A percentile compares a stretch with the other conserved stretches of the same genome.
Evolutionary conservation across 2,797 vertebrate species (phyloP).

Genomic region (Poeciliopsis gracilis): DNA sequence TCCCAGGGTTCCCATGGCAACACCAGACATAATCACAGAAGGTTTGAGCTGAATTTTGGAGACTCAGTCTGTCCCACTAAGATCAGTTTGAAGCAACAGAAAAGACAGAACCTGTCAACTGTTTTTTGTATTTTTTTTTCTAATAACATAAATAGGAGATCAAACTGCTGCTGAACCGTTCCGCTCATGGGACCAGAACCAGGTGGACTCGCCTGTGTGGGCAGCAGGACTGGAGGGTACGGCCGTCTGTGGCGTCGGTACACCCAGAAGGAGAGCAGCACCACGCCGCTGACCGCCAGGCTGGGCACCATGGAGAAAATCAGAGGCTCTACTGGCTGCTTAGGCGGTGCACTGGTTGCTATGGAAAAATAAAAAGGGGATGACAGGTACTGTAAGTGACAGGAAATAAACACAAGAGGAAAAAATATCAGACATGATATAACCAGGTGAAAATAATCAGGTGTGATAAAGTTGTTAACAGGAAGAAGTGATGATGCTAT

Average conservation of each 20-base stretch:
- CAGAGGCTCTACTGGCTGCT: constrained; percentile 84
- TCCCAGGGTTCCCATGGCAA: neutral
- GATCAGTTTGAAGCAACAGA: neutral
- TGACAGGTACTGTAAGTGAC: neutral
- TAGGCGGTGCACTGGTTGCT: constrained; percentile 90
- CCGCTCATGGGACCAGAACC: neutral
- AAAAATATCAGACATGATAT: neutral
- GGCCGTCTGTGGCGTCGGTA: constrained; percentile 95
- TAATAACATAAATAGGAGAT: neutral
- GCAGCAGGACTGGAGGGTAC: constrained; percentile 93
- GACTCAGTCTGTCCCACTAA: neutral
- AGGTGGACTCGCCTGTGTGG: constrained; percentile 57
- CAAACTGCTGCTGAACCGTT: neutral
- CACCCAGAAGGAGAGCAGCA: constrained; percentile 93
- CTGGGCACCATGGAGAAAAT: constrained; percentile 92
- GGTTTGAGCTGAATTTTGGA: neutral
- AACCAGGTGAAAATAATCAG: neutral
- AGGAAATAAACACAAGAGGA: neutral
- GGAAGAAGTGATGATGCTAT: neutral
- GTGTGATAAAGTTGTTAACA: neutral
- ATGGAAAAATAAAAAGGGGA: constrained; percentile 9
- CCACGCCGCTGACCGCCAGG: constrained; percentile 87
- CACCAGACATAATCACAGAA: neutral
- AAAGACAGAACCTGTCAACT: neutral
- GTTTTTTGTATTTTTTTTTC: neutral